Conservation (phyloP, 2,113 vertebrate species). For the Collichthys lucidus region DNA sequence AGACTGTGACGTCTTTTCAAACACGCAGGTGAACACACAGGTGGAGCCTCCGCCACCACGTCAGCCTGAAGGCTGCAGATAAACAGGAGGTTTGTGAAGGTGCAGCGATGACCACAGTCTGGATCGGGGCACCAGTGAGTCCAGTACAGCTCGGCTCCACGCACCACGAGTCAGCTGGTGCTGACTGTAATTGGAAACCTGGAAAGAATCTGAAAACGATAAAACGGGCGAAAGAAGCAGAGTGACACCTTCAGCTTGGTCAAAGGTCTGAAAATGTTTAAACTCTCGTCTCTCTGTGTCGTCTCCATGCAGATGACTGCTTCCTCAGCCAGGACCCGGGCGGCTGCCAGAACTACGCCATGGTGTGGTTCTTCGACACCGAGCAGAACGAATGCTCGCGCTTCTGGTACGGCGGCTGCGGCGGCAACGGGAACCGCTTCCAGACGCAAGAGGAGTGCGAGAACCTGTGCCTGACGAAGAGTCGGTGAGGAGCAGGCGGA, state of each 20-base stretch:
- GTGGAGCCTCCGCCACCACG: no score
- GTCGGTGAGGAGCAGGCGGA: constrained; percentile 45
- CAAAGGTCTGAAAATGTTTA: neutral
- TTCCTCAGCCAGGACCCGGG: constrained; percentile 76
- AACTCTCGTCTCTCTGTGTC: neutral
- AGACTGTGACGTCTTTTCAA: no score
- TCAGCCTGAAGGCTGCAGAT: no score
- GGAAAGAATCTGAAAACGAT: neutral
- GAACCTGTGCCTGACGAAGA: constrained; percentile 69
- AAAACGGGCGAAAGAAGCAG: neutral
- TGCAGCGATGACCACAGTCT: no score
- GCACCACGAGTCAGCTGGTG: no score
- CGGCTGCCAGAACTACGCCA: constrained; percentile 79
- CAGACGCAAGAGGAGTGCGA: constrained; percentile 82
- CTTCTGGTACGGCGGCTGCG: constrained; percentile 91
- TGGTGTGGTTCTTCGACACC: constrained; percentile 87
- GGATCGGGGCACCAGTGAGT: no score
- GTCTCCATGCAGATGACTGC: constrained; percentile 81
- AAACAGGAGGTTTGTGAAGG: no score
- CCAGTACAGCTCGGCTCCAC: no score
- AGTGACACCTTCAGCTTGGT: neutral
- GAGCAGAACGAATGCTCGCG: constrained; percentile 73
- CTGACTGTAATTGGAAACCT: no score
- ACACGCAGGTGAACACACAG: no score
- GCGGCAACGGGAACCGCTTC: constrained; percentile 87